Conservation (phyloP, 2,797 vertebrate species). For the Brachymystax lenok region DNA sequence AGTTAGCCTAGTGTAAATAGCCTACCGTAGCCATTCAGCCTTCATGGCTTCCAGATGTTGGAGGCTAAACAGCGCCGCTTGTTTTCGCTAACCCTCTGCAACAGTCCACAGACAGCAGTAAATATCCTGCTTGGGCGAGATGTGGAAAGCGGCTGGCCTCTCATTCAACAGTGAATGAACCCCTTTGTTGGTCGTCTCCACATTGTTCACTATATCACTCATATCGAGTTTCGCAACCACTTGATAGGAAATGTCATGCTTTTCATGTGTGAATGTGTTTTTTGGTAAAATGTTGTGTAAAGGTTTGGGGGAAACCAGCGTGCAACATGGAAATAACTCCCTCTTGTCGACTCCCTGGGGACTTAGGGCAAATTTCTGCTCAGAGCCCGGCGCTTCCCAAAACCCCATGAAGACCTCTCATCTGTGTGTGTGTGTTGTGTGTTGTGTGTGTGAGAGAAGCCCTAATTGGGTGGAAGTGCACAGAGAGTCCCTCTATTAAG, state of each 20-base stretch:
- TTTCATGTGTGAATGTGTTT: slow-evolving; percentile 26
- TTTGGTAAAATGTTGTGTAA: slow-evolving; percentile 1
- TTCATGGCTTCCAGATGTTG: slow-evolving; percentile 73
- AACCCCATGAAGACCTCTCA: slow-evolving; percentile 35
- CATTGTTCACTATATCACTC: slow-evolving; percentile 12
- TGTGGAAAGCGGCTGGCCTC: background rate
- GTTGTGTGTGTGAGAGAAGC: slow-evolving; percentile 33
- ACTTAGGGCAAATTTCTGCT: slow-evolving; percentile 38
- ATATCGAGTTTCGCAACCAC: background rate
- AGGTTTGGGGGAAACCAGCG: slow-evolving; percentile 23
- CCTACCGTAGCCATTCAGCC: slow-evolving; percentile 7
- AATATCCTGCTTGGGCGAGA: slow-evolving; percentile 25
- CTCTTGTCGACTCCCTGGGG: slow-evolving; percentile 16
- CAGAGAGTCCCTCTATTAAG: slow-evolving; percentile 52
- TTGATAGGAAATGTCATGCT: slow-evolving; percentile 14
- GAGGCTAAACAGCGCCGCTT: slow-evolving; percentile 51
- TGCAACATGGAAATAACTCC: slow-evolving; percentile 38
- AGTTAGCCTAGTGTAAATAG: slow-evolving; percentile 6
- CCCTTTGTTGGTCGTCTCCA: slow-evolving; percentile 45
- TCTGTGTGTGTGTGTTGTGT: slow-evolving; percentile 18
- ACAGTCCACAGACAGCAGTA: slow-evolving; percentile 40
- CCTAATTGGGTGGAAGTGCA: slow-evolving; percentile 22
- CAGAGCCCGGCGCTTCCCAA: slow-evolving; percentile 30
- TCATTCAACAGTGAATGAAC: slow-evolving; percentile 52
- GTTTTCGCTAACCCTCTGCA: slow-evolving; percentile 52